Evolutionary conservation across 2,888 invertebrate species (phyloP).

Genomic region (Antheraea yamamai): DNA sequence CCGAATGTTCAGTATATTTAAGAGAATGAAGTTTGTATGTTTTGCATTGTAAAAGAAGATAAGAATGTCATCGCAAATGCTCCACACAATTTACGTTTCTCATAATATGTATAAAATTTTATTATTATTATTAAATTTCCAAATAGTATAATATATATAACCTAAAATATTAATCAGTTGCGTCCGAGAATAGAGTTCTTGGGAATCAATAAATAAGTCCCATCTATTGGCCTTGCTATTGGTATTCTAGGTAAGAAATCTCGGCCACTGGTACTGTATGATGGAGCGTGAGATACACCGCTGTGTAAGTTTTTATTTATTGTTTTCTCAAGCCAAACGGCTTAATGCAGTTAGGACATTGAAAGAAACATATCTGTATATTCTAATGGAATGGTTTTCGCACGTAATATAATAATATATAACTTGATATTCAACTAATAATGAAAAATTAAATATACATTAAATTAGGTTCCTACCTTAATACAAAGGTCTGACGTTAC

Average conservation of each 20-base stretch:
- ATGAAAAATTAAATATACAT: not conserved
- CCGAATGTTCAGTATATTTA: not conserved
- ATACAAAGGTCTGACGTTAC: not conserved
- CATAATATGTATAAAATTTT: constrained; percentile 28
- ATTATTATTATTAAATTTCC: not conserved
- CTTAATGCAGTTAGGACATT: constrained; percentile 46
- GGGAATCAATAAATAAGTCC: constrained; percentile 33
- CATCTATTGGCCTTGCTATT: constrained; percentile 48
- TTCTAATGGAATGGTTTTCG: not conserved
- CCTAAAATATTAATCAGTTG: constrained; percentile 18
- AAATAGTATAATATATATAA: constrained; percentile 11
- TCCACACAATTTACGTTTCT: not conserved
- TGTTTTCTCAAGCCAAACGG: constrained; percentile 51
- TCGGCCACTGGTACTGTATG: constrained; percentile 55
- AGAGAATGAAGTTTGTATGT: not conserved
- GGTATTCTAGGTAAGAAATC: constrained; percentile 58
- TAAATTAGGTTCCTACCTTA: not conserved
- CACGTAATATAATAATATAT: not conserved
- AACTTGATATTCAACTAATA: not conserved
- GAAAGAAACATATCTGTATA: constrained; percentile 29
- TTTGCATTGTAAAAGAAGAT: not conserved
- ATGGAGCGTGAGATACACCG: constrained; percentile 51
- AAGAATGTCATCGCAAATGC: not conserved
- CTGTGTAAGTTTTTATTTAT: constrained; percentile 47
- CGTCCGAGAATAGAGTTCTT: constrained; percentile 24